Conservation (phyloP, 2,113 vertebrate species). For the Varanus komodoensis region DNA sequence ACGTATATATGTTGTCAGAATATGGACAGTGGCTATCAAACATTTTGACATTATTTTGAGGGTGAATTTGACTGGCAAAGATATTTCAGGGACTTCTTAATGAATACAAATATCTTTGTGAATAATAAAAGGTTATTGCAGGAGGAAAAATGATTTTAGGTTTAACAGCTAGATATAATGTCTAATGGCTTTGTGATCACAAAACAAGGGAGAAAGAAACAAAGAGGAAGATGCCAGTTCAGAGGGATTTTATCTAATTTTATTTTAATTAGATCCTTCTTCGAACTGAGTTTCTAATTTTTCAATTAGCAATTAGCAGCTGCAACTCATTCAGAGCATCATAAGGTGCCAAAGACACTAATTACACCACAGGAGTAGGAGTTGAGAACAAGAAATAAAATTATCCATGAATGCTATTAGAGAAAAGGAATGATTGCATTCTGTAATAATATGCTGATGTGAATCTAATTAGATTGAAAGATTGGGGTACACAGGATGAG, state of each 20-base stretch:
- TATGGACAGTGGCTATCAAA: neutral
- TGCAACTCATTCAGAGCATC: constrained; percentile 87
- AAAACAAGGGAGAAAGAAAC: constrained; percentile 73
- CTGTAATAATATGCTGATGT: constrained; percentile 86
- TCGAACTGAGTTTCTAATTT: constrained; percentile 97
- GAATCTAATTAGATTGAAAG: constrained; percentile 85
- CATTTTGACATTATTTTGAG: neutral
- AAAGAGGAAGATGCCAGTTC: constrained; percentile 82
- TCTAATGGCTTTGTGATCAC: constrained; percentile 69
- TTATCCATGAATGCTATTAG: constrained; percentile 85
- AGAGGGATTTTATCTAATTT: constrained; percentile 92
- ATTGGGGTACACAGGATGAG: constrained; percentile 73
- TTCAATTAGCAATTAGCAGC: constrained; percentile 98
- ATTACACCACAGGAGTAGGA: constrained; percentile 85
- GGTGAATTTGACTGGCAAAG: neutral
- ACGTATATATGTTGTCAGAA: neutral
- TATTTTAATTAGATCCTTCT: constrained; percentile 96
- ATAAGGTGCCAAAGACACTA: constrained; percentile 88
- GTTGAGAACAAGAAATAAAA: constrained; percentile 86
- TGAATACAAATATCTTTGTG: neutral
- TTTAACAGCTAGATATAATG: constrained; percentile 73
- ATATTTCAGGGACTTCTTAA: neutral
- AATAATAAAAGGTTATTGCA: constrained; percentile 56
- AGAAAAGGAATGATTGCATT: constrained; percentile 86
- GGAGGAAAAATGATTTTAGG: constrained; percentile 67